A percentile compares a stretch with the other conserved stretches of the same genome.
phyloP scores from a whole-genome alignment of 2,113 vertebrate genomes.

The Miniopterus natalensis region DNA sequence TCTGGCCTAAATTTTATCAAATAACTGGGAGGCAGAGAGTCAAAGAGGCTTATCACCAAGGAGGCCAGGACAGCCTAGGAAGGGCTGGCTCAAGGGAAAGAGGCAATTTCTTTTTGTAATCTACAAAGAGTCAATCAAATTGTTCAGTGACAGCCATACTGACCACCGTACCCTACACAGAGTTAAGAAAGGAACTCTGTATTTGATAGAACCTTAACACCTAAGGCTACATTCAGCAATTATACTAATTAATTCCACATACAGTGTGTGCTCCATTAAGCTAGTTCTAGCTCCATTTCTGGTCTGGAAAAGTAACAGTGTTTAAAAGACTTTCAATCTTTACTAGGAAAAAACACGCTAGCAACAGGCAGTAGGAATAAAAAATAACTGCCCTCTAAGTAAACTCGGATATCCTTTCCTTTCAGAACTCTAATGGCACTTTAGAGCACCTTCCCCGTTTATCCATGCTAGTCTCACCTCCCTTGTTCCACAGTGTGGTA shows the following conservation, averaged over 20 bases:
- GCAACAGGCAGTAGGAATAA: background rate
- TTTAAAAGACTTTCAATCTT: slow-evolving; percentile 1
- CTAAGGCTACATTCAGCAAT: slow-evolving; percentile 23
- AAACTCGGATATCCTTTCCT: slow-evolving; percentile 1
- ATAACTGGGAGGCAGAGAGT: background rate
- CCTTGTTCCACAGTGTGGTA: slow-evolving; percentile 27
- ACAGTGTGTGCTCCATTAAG: background rate
- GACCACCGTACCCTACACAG: background rate
- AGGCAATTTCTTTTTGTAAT: background rate
- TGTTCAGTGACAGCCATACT: background rate
- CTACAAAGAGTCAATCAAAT: background rate
- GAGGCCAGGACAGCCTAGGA: background rate
- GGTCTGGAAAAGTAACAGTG: background rate
- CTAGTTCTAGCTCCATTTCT: slow-evolving; percentile 34
- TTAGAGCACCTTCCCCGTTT: slow-evolving; percentile 1
- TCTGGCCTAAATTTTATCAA: slow-evolving; percentile 45
- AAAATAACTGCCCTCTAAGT: slow-evolving; percentile 5
- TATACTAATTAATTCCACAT: background rate
- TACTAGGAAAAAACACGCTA: background rate
- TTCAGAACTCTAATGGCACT: background rate
- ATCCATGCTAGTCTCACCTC: background rate
- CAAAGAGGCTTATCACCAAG: slow-evolving; percentile 22
- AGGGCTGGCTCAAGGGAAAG: background rate
- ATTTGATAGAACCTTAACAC: background rate
- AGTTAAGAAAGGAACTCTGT: slow-evolving; percentile 26